These are phyloP conservation scores for Pammene aurita DNA, from an alignment of 2,888 invertebrate species.

Conservation along the genomic window DNA sequence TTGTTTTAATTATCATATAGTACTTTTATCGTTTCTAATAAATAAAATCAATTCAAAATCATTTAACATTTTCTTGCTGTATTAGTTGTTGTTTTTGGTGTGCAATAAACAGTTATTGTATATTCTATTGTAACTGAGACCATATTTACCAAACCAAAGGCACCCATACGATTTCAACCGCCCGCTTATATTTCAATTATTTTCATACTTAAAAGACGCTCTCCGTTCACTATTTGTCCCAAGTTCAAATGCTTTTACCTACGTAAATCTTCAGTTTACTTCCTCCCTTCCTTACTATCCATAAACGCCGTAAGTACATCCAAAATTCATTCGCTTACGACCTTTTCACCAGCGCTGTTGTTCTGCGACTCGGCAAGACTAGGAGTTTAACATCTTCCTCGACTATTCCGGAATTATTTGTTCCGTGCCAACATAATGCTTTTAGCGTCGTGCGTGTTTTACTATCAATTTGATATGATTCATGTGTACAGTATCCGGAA, in stretches of 20 bases:
- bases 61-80: no score
- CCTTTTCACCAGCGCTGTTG: not conserved
- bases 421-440: slow-evolving; percentile 21
- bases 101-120: no score
- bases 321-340: not conserved
- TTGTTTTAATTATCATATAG: no score
- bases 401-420: slow-evolving; percentile 23
- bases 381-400: slow-evolving; percentile 13
- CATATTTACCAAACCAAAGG: no score
- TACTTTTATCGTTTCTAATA: no score
- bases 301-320: not conserved
- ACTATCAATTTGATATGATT: slow-evolving; percentile 3
- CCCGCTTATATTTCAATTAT: not conserved
- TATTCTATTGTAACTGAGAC: no score
- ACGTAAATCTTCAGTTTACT: slow-evolving; percentile 21
- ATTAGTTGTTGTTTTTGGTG: no score
- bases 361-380: slow-evolving; percentile 15
- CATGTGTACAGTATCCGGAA: not conserved
- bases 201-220: not conserved
- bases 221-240: not conserved
- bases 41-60: no score
- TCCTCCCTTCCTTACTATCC: not conserved
- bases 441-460: slow-evolving; percentile 8
- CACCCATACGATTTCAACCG: no score
- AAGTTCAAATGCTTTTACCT: slow-evolving; percentile 11